Evolutionary conservation across 2,113 vertebrate genomes (phyloP).

Genomic region (Mobula birostris): DNA sequence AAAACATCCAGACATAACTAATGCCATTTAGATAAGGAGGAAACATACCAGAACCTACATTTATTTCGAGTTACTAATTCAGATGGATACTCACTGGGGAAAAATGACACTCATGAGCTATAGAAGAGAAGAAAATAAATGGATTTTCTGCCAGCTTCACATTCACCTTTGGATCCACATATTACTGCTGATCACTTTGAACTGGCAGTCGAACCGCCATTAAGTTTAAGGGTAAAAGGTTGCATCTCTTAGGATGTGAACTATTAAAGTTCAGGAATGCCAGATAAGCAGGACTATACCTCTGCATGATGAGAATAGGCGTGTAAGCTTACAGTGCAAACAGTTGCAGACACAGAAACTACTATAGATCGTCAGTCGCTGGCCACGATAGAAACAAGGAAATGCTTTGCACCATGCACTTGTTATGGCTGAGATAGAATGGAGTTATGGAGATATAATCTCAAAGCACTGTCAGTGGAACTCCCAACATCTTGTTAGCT

Average conservation of each 20-base stretch:
- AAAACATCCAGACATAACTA: slow-evolving; percentile 1
- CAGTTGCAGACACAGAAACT: too few species aligned
- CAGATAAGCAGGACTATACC: background rate
- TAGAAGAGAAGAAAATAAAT: slow-evolving; percentile 33
- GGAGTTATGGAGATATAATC: background rate
- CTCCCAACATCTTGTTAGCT: background rate
- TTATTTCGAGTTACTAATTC: background rate
- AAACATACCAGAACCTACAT: background rate
- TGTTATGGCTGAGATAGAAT: background rate
- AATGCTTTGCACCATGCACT: background rate
- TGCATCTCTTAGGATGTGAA: background rate
- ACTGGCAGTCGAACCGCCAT: background rate
- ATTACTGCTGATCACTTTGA: background rate
- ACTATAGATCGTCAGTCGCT: too few species aligned
- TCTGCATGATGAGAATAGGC: background rate
- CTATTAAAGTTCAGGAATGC: background rate
- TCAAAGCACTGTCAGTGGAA: background rate
- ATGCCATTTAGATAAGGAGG: background rate
- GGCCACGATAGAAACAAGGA: background rate
- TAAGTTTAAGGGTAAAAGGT: background rate
- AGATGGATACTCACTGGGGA: background rate
- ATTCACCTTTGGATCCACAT: background rate
- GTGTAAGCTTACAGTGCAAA: background rate
- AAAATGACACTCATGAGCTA: slow-evolving; percentile 33
- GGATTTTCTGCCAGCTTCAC: background rate